Percentiles rank a stretch among this genome's conserved stretches.
phyloP scores from a whole-genome alignment of 2,888 invertebrate species.

The Catocala fraxini region DNA sequence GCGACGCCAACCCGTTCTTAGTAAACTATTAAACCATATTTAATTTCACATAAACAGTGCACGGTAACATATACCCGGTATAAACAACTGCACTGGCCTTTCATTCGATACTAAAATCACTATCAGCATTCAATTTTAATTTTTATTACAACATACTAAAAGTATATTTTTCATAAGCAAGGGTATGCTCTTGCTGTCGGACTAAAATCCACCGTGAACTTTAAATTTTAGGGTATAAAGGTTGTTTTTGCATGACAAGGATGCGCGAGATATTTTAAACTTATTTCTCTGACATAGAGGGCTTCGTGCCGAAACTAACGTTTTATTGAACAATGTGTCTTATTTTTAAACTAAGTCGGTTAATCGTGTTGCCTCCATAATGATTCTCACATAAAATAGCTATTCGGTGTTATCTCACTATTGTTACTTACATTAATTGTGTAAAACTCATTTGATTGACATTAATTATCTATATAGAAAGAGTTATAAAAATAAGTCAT shows the following conservation, averaged over 20 bases:
- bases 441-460: conserved; percentile 45
- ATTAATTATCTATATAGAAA: conserved; percentile 46
- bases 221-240: conserved; percentile 35
- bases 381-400: conserved; percentile 59
- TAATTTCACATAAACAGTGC: conserved; percentile 81
- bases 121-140: conserved; percentile 60
- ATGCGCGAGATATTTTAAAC: conserved; percentile 66
- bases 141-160: conserved; percentile 59
- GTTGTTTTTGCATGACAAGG: conserved; percentile 33
- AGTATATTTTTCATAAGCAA: conserved; percentile 65
- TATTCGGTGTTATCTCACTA: conserved; percentile 49
- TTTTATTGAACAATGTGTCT: conserved; percentile 81
- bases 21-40: conserved; percentile 83
- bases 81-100: conserved; percentile 71
- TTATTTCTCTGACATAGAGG: conserved; percentile 74
- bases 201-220: conserved; percentile 26
- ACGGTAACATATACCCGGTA: conserved; percentile 76
- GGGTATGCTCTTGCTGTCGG: conserved; percentile 38
- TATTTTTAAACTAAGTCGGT: conserved; percentile 75
- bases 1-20: conserved; percentile 70
- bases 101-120: conserved; percentile 64
- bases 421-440: conserved; percentile 44
- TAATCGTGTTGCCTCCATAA: conserved; percentile 70
- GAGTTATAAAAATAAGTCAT: conserved; percentile 40
- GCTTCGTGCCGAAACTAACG: conserved; percentile 85